Conservation (phyloP, 92 coral and sea anemone species). For the Epizoanthus illoricatus region DNA sequence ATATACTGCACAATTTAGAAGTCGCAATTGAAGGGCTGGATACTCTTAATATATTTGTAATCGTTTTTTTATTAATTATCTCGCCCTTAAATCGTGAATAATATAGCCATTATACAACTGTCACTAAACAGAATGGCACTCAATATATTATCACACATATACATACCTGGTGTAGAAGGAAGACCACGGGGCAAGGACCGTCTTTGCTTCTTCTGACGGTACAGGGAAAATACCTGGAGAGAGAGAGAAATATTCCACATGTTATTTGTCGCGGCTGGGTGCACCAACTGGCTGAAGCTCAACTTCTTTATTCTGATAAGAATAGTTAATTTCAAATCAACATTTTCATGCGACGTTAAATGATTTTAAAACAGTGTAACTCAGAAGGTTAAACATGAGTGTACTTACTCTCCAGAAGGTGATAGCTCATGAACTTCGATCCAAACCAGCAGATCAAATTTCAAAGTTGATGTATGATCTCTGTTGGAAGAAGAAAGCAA, state of each 20-base stretch:
- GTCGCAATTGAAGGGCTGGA: too few species aligned
- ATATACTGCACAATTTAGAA: background rate
- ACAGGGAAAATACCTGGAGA: constrained; percentile 86
- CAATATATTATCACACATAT: too few species aligned
- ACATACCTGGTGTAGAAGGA: constrained; percentile 90
- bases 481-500: constrained; percentile 28
- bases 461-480: constrained; percentile 60
- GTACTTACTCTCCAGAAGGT: constrained; percentile 95
- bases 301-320: too few species aligned
- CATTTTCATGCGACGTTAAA: too few species aligned
- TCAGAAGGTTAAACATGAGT: background rate
- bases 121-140: too few species aligned
- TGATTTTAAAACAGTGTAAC: too few species aligned
- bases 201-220: constrained; percentile 74
- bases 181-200: constrained; percentile 68
- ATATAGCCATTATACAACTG: too few species aligned
- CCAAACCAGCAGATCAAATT: constrained; percentile 86
- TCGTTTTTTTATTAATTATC: background rate
- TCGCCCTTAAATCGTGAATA: background rate
- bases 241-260: background rate
- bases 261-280: background rate
- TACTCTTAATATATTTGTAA: too few species aligned
- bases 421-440: constrained; percentile 87
- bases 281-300: too few species aligned
- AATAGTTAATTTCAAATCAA: too few species aligned